phyloP scores from a whole-genome alignment of 2,888 invertebrate genomes.

The Tachina lurida region DNA sequence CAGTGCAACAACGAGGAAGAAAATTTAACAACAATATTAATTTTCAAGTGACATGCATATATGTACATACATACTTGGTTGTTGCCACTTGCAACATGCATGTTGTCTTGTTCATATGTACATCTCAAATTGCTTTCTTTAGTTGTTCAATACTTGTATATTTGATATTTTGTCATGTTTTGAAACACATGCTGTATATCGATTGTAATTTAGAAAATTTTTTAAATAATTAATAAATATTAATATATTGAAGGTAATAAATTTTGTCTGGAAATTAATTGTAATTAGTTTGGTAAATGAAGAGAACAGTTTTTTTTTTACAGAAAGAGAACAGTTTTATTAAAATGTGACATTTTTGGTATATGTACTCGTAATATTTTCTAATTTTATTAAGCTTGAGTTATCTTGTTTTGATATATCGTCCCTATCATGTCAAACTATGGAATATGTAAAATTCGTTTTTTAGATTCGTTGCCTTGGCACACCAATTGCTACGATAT shows the following conservation, averaged over 20 bases:
- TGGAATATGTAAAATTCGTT: no score
- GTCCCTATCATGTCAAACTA: no score
- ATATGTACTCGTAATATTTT: background rate
- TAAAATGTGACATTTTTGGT: background rate
- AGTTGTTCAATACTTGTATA: background rate
- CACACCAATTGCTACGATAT: no score
- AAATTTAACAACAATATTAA: background rate
- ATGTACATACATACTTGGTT: background rate
- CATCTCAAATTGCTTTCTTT: constrained; percentile 11
- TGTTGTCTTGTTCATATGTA: constrained; percentile 18
- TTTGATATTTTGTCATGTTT: background rate
- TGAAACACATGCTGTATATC: constrained; percentile 29
- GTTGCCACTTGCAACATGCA: constrained; percentile 31
- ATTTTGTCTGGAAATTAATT: constrained; percentile 5
- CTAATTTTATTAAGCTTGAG: background rate
- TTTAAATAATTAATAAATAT: constrained; percentile 26
- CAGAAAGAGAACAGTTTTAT: background rate
- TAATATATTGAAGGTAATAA: constrained; percentile 13
- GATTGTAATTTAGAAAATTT: background rate
- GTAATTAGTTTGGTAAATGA: no score
- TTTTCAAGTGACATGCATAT: constrained; percentile 28
- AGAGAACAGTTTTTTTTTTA: no score
- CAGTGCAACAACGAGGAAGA: background rate
- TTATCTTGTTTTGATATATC: constrained; percentile 15
- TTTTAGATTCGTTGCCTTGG: no score